These are phyloP conservation scores for Lasiommata megera DNA, from an alignment of 2,888 invertebrate species.

Conservation along the genomic window DNA sequence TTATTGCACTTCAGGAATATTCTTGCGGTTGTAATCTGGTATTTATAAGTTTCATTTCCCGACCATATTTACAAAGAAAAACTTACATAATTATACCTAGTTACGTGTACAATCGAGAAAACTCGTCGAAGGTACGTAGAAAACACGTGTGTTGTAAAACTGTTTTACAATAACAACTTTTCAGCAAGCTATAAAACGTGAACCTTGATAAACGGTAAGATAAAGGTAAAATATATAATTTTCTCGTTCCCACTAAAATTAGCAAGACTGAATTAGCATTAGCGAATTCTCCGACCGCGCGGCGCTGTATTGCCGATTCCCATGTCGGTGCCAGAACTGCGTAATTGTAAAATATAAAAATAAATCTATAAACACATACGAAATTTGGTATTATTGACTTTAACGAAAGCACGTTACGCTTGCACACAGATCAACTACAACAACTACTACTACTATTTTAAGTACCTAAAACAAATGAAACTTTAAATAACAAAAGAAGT, in stretches of 20 bases:
- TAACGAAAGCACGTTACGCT: too few species aligned
- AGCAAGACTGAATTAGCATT: conserved; percentile 32
- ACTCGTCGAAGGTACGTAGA: not conserved
- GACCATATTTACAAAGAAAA: not conserved
- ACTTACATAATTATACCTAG: not conserved
- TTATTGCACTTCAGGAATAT: not conserved
- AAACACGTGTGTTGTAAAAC: too few species aligned
- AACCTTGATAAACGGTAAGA: too few species aligned
- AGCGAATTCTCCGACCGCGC: conserved; percentile 30
- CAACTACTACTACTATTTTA: too few species aligned
- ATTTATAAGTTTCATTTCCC: not conserved
- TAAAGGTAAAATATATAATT: not conserved
- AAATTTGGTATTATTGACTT: not conserved
- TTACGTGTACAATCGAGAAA: not conserved
- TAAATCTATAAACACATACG: conserved; percentile 3
- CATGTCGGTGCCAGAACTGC: conserved; percentile 36
- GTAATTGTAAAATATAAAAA: conserved; percentile 19
- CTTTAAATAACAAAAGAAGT: too few species aligned
- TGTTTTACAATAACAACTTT: too few species aligned
- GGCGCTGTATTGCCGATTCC: conserved; percentile 32
- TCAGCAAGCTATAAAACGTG: too few species aligned
- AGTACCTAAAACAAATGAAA: too few species aligned
- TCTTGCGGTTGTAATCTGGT: conserved; percentile 10
- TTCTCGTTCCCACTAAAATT: conserved; percentile 4
- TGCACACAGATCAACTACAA: too few species aligned